These are phyloP conservation scores for Lycaon pictus DNA, from an alignment of 2,113 vertebrate species.

Conservation along the genomic window DNA sequence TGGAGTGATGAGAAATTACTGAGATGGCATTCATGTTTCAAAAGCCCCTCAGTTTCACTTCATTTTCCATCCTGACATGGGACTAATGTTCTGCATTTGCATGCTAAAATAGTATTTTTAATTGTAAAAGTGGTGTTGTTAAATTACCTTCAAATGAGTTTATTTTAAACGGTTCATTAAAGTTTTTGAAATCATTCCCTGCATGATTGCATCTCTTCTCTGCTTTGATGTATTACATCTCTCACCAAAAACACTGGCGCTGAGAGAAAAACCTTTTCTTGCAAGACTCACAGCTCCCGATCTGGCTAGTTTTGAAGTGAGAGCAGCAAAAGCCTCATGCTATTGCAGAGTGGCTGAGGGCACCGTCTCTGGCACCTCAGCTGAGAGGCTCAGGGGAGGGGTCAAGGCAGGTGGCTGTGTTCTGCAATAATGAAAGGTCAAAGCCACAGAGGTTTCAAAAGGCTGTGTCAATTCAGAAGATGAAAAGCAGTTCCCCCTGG, in stretches of 20 bases:
- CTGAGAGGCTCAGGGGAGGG: constrained; percentile 52
- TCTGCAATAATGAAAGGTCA: constrained; percentile 73
- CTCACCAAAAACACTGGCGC: constrained; percentile 42
- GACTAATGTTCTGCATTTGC: constrained; percentile 87
- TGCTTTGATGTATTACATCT: constrained; percentile 83
- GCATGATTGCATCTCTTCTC: constrained; percentile 78
- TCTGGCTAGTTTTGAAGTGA: constrained; percentile 76
- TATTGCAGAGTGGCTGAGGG: background rate
- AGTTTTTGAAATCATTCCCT: constrained; percentile 84
- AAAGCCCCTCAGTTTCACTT: constrained; percentile 86
- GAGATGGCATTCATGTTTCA: constrained; percentile 84
- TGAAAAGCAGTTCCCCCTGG: constrained; percentile 61
- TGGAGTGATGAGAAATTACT: constrained; percentile 87
- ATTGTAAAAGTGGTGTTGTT: constrained; percentile 87
- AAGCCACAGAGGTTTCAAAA: constrained; percentile 73
- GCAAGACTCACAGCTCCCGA: constrained; percentile 65
- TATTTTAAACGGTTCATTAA: constrained; percentile 89
- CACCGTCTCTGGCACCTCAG: background rate
- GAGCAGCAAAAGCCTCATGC: constrained; percentile 43
- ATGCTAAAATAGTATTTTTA: constrained; percentile 87
- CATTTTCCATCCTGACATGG: constrained; percentile 85
- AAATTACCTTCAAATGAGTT: constrained; percentile 89
- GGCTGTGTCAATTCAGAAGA: constrained; percentile 73
- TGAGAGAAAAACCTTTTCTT: constrained; percentile 73
- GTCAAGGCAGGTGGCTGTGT: constrained; percentile 62